Evolutionary conservation across 2,888 invertebrate genomes (phyloP).

Genomic region (Operophtera brumata): DNA sequence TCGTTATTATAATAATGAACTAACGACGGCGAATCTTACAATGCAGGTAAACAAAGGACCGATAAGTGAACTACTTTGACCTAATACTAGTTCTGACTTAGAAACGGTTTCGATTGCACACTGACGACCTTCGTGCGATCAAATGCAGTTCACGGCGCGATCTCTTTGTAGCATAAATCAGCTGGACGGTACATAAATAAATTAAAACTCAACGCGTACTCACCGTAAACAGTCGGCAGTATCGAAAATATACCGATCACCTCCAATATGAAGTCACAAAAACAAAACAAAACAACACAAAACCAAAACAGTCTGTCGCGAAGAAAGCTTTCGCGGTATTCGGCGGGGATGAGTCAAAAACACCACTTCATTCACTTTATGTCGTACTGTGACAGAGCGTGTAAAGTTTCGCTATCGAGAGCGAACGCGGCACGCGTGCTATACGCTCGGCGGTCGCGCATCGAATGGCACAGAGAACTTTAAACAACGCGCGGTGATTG

Average conservation of each 20-base stretch:
- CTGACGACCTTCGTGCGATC: conserved; percentile 63
- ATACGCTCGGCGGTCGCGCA: conserved; percentile 55
- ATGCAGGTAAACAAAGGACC: conserved; percentile 39
- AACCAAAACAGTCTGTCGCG: conserved; percentile 61
- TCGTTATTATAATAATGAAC: conserved; percentile 28
- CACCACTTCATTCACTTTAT: conserved; percentile 67
- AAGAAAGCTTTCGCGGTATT: conserved; percentile 54
- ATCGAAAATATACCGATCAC: conserved; percentile 69
- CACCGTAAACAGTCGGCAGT: conserved; percentile 71
- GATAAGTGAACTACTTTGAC: conserved; percentile 43
- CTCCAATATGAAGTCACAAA: conserved; percentile 72
- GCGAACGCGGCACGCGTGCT: conserved; percentile 56
- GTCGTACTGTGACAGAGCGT: conserved; percentile 53
- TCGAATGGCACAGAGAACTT: no score
- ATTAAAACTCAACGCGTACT: conserved; percentile 71
- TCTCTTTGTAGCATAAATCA: conserved; percentile 68
- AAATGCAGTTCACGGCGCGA: conserved; percentile 64
- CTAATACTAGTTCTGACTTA: conserved; percentile 50
- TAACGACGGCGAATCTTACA: conserved; percentile 30
- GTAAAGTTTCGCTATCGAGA: conserved; percentile 63
- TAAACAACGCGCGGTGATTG: no score
- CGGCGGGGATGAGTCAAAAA: conserved; percentile 53
- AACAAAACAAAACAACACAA: conserved; percentile 72
- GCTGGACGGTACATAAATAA: conserved; percentile 63
- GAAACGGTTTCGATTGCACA: conserved; percentile 56